Base-by-base conservation (phyloP, 2,888 invertebrate genomes). In the Amphipoea lucens region DNA sequence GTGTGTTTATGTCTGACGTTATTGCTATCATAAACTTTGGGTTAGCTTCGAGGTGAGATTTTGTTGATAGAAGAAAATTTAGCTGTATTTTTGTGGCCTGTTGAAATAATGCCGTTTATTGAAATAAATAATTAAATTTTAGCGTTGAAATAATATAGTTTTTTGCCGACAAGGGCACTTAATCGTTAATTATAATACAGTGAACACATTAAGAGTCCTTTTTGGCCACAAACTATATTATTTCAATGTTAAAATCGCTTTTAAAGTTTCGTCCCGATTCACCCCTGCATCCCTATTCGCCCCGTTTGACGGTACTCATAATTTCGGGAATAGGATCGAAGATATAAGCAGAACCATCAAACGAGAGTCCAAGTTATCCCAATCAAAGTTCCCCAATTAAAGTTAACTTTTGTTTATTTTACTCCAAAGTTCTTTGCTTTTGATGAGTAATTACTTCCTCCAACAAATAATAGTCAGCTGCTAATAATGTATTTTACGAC, bases 321-420 rank as follows among this genome's bases (percentile, higher is more conserved):
- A 62, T 65, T 66, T 11, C 0, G 11, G 5, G 17, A 74, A 74
- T 11, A 65, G 57, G 48, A 67, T 73, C 75, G 29, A 57, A 57
- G 20, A 48, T 70, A 40, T 60, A 40, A 40, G 4, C 14, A 70
- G 51, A n/a, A 51, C 14, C 76, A 71, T 76, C 68, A 74, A 75
- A 75, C 57, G 17, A 17, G n/a, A 76, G 75, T 69, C 79, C 54
- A 60, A 76, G 57, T 68, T 40, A 73, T 60, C 9, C 40, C 36
- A 85, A 82, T 83, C 63, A 79, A 88, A 88, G 78, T 84, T 86
- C 57, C 48, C 51, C 78, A 84, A 87, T 88, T 88, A 82, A 80
- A 82, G 54, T 36, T n/a, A 67, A 76, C 65, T 74, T 81, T 63
- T 75, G 82, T 69, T 78, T 79, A 70, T 66, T 72, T 68, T 40